Percentiles rank a stretch among this genome's conserved stretches.
phyloP scores from a whole-genome alignment of 2,888 invertebrate species.

The Elmis aenea region DNA sequence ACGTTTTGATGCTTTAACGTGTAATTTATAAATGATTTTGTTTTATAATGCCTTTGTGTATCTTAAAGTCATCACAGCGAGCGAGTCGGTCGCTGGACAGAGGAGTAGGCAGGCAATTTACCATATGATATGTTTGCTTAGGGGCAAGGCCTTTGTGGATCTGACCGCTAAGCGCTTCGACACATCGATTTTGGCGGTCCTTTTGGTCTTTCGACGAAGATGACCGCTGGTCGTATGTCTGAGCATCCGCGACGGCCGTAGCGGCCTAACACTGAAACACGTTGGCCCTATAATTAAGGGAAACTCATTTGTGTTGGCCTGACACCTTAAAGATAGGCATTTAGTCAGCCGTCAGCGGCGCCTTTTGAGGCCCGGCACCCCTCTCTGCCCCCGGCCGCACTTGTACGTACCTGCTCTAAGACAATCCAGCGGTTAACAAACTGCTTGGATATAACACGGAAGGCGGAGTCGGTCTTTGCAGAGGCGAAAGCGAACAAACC shows the following conservation, averaged over 20 bases:
- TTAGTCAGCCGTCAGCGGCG: slow-evolving; percentile 50
- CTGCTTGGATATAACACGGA: slow-evolving; percentile 42
- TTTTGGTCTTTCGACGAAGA: slow-evolving; percentile 16
- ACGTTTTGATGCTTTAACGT: slow-evolving; percentile 48
- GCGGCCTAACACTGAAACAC: slow-evolving; percentile 44
- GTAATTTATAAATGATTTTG: slow-evolving; percentile 49
- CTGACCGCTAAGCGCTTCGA: slow-evolving; percentile 25
- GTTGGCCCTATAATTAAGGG: slow-evolving; percentile 49
- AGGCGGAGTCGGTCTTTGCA: slow-evolving; percentile 42
- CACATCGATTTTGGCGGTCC: slow-evolving; percentile 17
- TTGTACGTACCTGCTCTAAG: slow-evolving; percentile 44
- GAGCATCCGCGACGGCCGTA: slow-evolving; percentile 29
- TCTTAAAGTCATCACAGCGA: slow-evolving; percentile 43
- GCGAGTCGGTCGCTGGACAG: slow-evolving; percentile 37
- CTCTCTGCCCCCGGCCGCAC: slow-evolving; percentile 50
- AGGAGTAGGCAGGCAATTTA: slow-evolving; percentile 47
- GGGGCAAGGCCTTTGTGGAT: slow-evolving; percentile 44
- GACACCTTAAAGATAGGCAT: slow-evolving; percentile 50
- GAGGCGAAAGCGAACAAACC: slow-evolving; percentile 38
- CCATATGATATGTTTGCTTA: slow-evolving; percentile 49
- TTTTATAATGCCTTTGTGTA: slow-evolving; percentile 47
- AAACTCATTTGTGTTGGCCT: slow-evolving; percentile 49
- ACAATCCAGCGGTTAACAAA: slow-evolving; percentile 46
- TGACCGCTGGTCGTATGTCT: slow-evolving; percentile 19
- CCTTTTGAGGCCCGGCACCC: slow-evolving; percentile 43